Base-by-base conservation (phyloP, 1,140 invertebrate species). In the Bicyclus anynana region DNA sequence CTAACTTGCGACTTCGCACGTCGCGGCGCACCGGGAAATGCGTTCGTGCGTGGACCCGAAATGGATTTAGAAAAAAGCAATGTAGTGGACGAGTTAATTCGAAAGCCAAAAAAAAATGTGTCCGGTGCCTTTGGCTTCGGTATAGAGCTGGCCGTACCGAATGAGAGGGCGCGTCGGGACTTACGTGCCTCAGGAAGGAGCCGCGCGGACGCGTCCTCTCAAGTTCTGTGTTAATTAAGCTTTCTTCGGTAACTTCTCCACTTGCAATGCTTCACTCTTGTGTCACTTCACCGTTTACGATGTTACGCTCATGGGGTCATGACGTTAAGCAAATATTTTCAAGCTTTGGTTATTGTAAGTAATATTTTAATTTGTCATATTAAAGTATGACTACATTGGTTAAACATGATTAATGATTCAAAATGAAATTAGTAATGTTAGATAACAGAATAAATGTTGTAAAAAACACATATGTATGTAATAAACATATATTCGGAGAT, bases 41-140 rank as follows among this genome's bases (percentile, higher is more conserved):
- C 42, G 42, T 18, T 23, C 42, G 17, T 5, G 7, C 1, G 38
- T 2, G n/a, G 29, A 33, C 29, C 13, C 42, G 42, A 21, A 23
- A 46, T 27, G 38, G 65, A 71, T 72, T 78, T 77, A 67, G 65
- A 74, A 68, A 63, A 63, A 71, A 77, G 73, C 69, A 67, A 72
- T 64, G 52, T 59, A 68, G 49, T 57, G 66, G 44, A 59, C 48
- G 57, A 63, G 48, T 61, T 56, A 56, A 59, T 66, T 62, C 51
- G 60, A 67, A 64, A 64, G 67, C 67, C 68, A 65, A 68, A 63
- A 73, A 54, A 61, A 64, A 63, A n/a, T n/a, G 69, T 63, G 69
- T 66, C 65, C 82, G 85, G 70, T 88, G 88, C 88, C 89, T 90
- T 89, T 79, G 89, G 89, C 89, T 87, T 81, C 75, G 74, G 72